Evolutionary conservation across 35 echinoderm and acorn worm species (phyloP), one percentile per base, ranked within the genome.

Genomic region (Eucidaris tribuloides): DNA sequence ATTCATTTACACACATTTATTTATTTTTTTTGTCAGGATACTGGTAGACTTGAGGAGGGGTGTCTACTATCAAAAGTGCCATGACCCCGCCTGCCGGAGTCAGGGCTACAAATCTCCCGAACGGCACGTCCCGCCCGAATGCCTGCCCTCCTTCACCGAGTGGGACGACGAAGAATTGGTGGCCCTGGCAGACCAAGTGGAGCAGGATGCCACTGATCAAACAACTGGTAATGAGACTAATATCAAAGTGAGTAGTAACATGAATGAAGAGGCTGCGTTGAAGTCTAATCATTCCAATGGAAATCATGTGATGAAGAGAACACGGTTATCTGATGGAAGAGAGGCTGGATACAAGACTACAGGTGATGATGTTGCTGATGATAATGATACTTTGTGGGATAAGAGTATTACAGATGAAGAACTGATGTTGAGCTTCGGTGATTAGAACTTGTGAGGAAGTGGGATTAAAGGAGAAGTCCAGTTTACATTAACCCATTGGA

Each of bases 21-120:
- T 33, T 4, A 7, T 33, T 83, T 81, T 77, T 41, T 40, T 68
- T 58, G 11, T 39, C 40, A 97, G 94, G 88, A 92, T 97, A 3
- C 38, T 92, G 27, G 94, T 89, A 25, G 90, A 97, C 63, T 62
- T 97, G 59, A 92, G 80, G 23, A 42, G 44, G 29, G 82, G 81
- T 17, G 65, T 89, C 3, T 97, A 81, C 65, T 97, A 97, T 71
- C 94, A 97, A 49, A 97, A 97, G 57, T 97, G 94, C 37, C 84
- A 45, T 80, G 91, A 50, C 94, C 89, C 7, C 61, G 71, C 33
- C 88, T 86, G 30, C 65, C 57, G 65, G 29, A 60, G n/a, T 13
- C 23, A 29, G 50, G 49, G 76, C 79, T 97, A 64, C 81, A 97
- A 89, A 54, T 92, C 89, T n/a, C 23, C 68, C 17, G 94, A 92